A percentile compares a stretch with the other conserved stretches of the same genome.
Evolutionary conservation across 2,113 vertebrate species (phyloP).

Genomic region (Australoheros scitulus): DNA sequence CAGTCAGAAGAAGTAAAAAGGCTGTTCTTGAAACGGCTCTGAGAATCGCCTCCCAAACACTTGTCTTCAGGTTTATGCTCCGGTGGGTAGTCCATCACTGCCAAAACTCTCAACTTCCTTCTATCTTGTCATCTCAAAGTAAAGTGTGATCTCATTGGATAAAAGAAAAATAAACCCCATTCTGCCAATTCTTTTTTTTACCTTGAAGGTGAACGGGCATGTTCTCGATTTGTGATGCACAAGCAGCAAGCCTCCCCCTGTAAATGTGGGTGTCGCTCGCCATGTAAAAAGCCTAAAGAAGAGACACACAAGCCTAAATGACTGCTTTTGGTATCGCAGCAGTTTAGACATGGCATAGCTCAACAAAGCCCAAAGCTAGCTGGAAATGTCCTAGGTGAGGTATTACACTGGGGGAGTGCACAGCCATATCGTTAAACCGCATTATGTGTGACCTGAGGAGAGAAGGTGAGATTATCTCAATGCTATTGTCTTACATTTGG

Average conservation of each 20-base stretch:
- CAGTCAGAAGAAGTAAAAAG: neutral
- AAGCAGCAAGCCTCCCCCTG: neutral
- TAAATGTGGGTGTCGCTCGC: neutral
- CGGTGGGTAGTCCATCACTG: neutral
- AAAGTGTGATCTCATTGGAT: constrained; percentile 11
- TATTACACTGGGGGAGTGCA: constrained; percentile 40
- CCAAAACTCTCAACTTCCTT: neutral
- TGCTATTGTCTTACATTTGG: constrained; percentile 78
- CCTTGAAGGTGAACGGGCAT: neutral
- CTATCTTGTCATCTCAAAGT: neutral
- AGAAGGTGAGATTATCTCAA: constrained; percentile 73
- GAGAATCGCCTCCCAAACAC: neutral
- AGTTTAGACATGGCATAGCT: neutral
- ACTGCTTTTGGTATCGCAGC: neutral
- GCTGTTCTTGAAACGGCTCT: neutral
- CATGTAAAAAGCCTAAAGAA: neutral
- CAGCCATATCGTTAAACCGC: constrained; percentile 56
- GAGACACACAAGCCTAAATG: neutral
- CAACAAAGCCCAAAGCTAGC: constrained; percentile 24
- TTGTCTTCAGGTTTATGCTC: neutral
- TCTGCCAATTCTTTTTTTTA: neutral
- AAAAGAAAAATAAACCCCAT: constrained; percentile 4
- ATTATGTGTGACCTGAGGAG: constrained; percentile 70
- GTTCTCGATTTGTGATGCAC: neutral
- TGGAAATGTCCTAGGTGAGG: constrained; percentile 38